phyloP scores from a whole-genome alignment of 2,113 vertebrate genomes.

The Hyla sarda region DNA sequence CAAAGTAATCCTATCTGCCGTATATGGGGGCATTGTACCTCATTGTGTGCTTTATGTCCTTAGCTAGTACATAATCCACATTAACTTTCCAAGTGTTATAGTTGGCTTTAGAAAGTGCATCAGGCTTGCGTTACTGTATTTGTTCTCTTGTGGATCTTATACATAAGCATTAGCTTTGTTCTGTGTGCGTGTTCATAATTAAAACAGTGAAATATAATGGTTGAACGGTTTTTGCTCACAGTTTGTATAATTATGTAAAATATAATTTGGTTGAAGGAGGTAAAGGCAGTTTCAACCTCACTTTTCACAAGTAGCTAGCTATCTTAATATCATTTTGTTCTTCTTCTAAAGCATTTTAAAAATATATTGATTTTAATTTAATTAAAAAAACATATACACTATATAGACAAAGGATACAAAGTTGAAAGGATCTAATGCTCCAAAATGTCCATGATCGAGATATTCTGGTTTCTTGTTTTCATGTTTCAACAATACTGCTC shows the following conservation, averaged over 20 bases:
- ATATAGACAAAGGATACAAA: too few species aligned
- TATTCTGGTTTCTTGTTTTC: too few species aligned
- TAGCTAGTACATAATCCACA: conserved; percentile 17
- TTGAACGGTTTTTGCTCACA: conserved; percentile 32
- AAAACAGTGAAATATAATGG: conserved; percentile 34
- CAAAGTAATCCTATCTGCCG: conserved; percentile 10
- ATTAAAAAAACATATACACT: too few species aligned
- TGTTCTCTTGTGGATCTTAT: conserved; percentile 46
- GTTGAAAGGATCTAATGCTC: too few species aligned
- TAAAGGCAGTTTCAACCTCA: neutral
- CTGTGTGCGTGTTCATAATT: conserved; percentile 37
- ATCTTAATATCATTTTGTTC: neutral
- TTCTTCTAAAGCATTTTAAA: neutral
- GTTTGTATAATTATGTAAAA: conserved; percentile 38
- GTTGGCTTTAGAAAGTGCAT: conserved; percentile 8
- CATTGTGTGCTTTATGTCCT: conserved; percentile 18
- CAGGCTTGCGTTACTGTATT: conserved; percentile 5
- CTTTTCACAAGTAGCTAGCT: conserved; percentile 2
- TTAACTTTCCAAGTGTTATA: conserved; percentile 29
- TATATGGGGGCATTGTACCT: neutral
- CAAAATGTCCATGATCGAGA: too few species aligned
- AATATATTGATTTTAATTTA: too few species aligned
- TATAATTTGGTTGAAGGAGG: conserved; percentile 20
- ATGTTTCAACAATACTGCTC: too few species aligned
- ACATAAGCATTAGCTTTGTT: conserved; percentile 31